These are phyloP conservation scores for Drosophila conformis DNA, from an alignment of 2,888 invertebrate species.

Conservation along the genomic window DNA sequence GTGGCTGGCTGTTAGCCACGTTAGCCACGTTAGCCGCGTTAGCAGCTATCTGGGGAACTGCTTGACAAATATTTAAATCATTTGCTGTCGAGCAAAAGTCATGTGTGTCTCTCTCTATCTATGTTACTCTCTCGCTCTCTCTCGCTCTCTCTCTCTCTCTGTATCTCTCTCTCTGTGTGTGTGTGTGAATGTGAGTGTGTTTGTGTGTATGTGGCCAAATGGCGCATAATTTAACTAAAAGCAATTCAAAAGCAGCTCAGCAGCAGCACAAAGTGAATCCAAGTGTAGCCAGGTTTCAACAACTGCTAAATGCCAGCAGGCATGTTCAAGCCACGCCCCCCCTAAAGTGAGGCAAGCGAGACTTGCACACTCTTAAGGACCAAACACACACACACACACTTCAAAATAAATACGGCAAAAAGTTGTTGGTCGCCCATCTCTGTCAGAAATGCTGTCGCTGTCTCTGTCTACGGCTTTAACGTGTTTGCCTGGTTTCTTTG, in stretches of 20 bases:
- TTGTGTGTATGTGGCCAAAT: constrained; percentile 17
- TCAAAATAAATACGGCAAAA: constrained; percentile 26
- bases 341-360: constrained; percentile 14
- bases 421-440: constrained; percentile 27
- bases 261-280: constrained; percentile 46
- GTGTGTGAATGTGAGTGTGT: constrained; percentile 3
- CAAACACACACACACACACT: constrained; percentile 9
- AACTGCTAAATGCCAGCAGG: constrained; percentile 53
- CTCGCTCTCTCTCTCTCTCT: not conserved
- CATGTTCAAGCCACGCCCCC: constrained; percentile 41
- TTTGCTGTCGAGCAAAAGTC: constrained; percentile 48
- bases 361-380: constrained; percentile 30
- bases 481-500: constrained; percentile 61
- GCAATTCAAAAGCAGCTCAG: constrained; percentile 57
- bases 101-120: not conserved
- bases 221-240: constrained; percentile 71
- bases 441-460: constrained; percentile 9
- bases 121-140: not conserved
- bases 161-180: not conserved
- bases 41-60: constrained; percentile 22
- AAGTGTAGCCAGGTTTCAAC: constrained; percentile 55
- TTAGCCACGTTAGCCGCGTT: not conserved
- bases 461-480: constrained; percentile 37
- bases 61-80: constrained; percentile 71
- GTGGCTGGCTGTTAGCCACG: constrained; percentile 15